Base-by-base conservation (phyloP, 2,797 vertebrate genomes). In the Catharus ustulatus region DNA sequence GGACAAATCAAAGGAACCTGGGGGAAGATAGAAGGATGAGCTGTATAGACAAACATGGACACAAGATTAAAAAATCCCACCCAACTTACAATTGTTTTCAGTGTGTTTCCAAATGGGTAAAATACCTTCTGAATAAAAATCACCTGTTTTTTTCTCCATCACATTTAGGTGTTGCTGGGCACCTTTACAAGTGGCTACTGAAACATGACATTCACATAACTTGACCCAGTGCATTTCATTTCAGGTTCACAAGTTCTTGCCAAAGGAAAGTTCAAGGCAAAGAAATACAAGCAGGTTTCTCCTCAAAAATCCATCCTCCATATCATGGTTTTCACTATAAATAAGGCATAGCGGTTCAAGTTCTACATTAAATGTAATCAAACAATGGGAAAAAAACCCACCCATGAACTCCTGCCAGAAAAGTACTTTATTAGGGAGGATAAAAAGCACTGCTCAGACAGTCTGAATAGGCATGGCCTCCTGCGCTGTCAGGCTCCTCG, bases 401-500 rank as follows among this genome's bases (percentile, higher is more conserved):
- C 43, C 32, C 3, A 3, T 54, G 38, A 88, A n/a, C 5, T 52
- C 59, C 67, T 91, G 83, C 51, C 79, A 81, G 54, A 43, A 62
- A 55, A 84, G 52, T 71, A 74, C 45, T 97, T 94, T 96, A 84
- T 98, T 97, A 98, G 12, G 96, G 96, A 74, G 95, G 96, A 67
- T 98, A 98, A 97, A 98, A 98, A 91, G 97, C 97, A 11, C 96
- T 97, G 88, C 97, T 98, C 32, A 97, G 96, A 91, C 88, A 97
- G 66, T 98, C 97, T 24, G 97, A 95, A 80, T 88, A 96, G 32
- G 62, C 36, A 36, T n/a, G 91, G 40, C 80, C 75, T 36, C 97
- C 97, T 51, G 66, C 8, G 22, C 94, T 89, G 74, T 96, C 97
- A 16, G 83, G 84, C 22, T 97, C 97, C 42, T 97, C 97, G 0